Evolutionary conservation across 2,888 invertebrate species (phyloP), one percentile per base, ranked within the genome.

Genomic region (Crocallis elinguaria): DNA sequence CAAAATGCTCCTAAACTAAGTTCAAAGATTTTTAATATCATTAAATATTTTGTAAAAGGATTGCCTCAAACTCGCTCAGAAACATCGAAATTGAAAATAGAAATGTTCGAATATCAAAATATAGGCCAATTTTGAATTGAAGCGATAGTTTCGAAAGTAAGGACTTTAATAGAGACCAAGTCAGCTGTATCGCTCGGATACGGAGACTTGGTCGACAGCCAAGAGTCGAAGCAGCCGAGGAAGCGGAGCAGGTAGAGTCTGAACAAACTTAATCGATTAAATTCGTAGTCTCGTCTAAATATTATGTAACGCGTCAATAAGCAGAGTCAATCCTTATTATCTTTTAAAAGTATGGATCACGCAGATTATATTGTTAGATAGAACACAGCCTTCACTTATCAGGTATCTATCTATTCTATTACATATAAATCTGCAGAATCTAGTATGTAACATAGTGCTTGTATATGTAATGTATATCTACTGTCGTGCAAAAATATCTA

Each of bases 401-500:
- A 46, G 42, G 39, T 35, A 44, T 32, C n/a, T n/a, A n/a, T n/a
- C n/a, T n/a, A n/a, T n/a, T n/a, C n/a, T 36, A 33, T 7, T 16
- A 35, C 41, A 46, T 46, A 30, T 30, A 19, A 30, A 21, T 42
- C 46, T 46, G 46, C 46, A 25, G 33, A 11, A 50, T 46, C 21
- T 49, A 33, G 39, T 43, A 37, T 30, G 23, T 49, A 33, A 38
- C 35, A 29, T 33, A 80, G 79, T 84, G 84, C 76, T 73, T 75
- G 71, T 75, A 29, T 64, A 73, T 75, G 71, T 75, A 30, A 73
- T 75, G 71, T 75, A 30, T 66, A 74, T 73, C 79, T 83, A 85
- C 62, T 65, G 70, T 74, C 62, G 88, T 90, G 89, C 88, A 89
- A 90, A 90, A 90, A 90, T 89, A 89, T 69, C 36, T 73, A 75